Conservation (phyloP, 2,888 invertebrate species). For the Carterocephalus palaemon region DNA sequence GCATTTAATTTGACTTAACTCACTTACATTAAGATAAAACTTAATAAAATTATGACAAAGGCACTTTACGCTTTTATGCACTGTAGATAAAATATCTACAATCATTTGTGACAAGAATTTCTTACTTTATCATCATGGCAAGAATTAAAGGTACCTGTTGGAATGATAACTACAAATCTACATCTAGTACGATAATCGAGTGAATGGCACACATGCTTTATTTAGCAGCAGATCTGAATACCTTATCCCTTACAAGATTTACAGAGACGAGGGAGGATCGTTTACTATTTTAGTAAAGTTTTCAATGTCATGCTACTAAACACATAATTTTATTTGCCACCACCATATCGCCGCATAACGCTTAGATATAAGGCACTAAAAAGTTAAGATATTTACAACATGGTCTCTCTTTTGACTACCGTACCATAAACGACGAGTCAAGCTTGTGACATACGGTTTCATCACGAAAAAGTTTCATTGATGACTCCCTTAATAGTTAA, state of each 20-base stretch:
- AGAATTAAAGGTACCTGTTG: constrained; percentile 79
- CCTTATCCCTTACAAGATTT: constrained; percentile 33
- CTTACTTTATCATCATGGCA: constrained; percentile 78
- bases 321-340: constrained; percentile 53
- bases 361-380: constrained; percentile 66
- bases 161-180: constrained; percentile 70
- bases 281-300: constrained; percentile 32
- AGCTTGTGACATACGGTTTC: constrained; percentile 62
- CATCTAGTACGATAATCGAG: constrained; percentile 71
- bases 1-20: constrained; percentile 79
- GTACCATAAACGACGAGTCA: constrained; percentile 48
- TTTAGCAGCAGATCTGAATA: constrained; percentile 59
- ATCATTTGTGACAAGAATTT: constrained; percentile 73
- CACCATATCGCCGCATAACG: constrained; percentile 49
- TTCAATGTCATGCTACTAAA: constrained; percentile 43
- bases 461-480: constrained; percentile 53
- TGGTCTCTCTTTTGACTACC: constrained; percentile 45
- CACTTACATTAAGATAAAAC: constrained; percentile 68
- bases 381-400: constrained; percentile 63
- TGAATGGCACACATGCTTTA: constrained; percentile 74
- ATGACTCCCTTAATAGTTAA: constrained; percentile 73
- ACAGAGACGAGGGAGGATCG: constrained; percentile 7
- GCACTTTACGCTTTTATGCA: constrained; percentile 66
- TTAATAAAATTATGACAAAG: constrained; percentile 66
- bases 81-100: constrained; percentile 58